Base-by-base conservation (phyloP, 2,797 vertebrate species). In the Protosalanx chinensis region DNA sequence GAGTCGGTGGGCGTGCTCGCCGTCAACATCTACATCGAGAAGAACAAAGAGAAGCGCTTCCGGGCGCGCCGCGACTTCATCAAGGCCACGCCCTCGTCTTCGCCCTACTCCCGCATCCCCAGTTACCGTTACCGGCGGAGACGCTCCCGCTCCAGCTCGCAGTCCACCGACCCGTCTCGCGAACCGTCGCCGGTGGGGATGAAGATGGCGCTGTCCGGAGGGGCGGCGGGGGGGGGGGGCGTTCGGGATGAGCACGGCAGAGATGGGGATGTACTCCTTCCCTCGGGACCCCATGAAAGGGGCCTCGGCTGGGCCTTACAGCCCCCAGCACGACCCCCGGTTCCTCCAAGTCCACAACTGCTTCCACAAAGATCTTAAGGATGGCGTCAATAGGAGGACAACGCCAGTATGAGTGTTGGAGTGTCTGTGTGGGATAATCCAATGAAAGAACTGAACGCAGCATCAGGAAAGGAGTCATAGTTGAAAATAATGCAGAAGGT, bases 21-120 rank as follows among this genome's bases (percentile, higher is more conserved):
- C 0, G 93, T 99, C 84, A 98, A 98, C 92, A 97, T 98, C 85
- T 99, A 96, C 80, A 98, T 98, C 0, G 97, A 98, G 90, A 97
- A 95, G 84, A 98, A 97, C 85, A 98, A 98, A 83, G 96, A 97
- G 90, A 85, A 91, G 12, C 92, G 94, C 63, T 95, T 93, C 87
- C 91, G 93, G 85, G 91, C 91, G 78, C 93, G 85, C 61, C 90
- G 88, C 8, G 92, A 96, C 83, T 95, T 97, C 87, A 91, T 96
- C 72, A 96, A 94, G 88, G 86, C 93, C 64, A 79, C 93, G 64
- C 94, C 93, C 0, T 96, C 95, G 27, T 89, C 92, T 23, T 93
- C 93, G 0, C 96, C 96, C 0, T 98, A 98, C 23, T 93, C 95
- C 69, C 94, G 95, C 85, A 98, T 98, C 90, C 95, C 96, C 0